Conservation (phyloP, 2,888 invertebrate species). For the Ormia ochracea region DNA sequence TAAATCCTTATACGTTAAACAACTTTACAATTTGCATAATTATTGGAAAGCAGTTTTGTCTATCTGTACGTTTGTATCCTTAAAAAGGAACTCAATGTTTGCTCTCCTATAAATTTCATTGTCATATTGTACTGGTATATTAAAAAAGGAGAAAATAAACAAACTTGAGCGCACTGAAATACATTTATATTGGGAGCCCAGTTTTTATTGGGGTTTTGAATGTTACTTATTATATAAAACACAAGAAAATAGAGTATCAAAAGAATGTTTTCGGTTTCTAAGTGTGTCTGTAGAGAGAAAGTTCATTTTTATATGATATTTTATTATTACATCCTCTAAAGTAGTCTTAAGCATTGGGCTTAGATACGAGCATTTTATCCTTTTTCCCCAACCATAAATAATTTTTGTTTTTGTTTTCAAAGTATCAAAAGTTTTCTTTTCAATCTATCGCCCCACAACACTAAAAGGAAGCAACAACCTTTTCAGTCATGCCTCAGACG, state of each 20-base stretch:
- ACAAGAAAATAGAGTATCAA: conserved; percentile 18
- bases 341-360: conserved; percentile 31
- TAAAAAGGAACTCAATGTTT: background rate
- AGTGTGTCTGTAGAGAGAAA: background rate
- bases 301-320: background rate
- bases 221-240: conserved; percentile 50
- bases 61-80: background rate
- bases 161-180: background rate
- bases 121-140: background rate
- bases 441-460: background rate
- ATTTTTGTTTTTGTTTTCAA: background rate
- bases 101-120: background rate
- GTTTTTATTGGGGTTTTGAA: conserved; percentile 44
- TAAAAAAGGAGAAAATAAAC: background rate
- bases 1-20: conserved; percentile 1
- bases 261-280: background rate
- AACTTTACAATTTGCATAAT: conserved; percentile 8
- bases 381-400: conserved; percentile 33
- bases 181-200: background rate
- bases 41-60: background rate
- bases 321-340: conserved; percentile 1
- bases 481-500: background rate
- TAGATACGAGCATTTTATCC: conserved; percentile 43
- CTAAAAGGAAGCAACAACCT: conserved; percentile 32
- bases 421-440: background rate